These are phyloP conservation scores for Orthosia incerta DNA, from an alignment of 2,888 invertebrate species.

Conservation along the genomic window DNA sequence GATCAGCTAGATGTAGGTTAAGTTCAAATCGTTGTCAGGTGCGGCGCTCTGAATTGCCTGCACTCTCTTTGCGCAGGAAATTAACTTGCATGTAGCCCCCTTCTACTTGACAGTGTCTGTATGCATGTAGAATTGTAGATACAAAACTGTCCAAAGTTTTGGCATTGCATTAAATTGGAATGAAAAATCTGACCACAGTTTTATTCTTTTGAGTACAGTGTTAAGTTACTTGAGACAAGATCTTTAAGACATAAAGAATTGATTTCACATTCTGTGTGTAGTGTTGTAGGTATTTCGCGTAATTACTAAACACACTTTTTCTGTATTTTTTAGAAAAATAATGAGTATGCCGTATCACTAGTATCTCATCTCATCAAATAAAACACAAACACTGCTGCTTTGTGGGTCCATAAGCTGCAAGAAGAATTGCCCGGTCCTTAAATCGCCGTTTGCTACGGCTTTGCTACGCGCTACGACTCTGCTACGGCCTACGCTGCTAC, in stretches of 20 bases:
- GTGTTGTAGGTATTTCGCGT: no score
- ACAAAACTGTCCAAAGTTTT: background rate
- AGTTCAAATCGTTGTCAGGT: constrained; percentile 14
- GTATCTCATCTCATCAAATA: no score
- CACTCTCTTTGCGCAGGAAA: constrained; percentile 17
- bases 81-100: constrained; percentile 4
- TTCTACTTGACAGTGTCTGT: background rate
- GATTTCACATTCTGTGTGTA: no score
- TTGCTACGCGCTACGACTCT: constrained; percentile 39
- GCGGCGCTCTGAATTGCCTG: constrained; percentile 20
- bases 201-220: background rate
- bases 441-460: background rate
- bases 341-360: no score
- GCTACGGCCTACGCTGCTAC: constrained; percentile 44
- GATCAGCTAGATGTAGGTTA: background rate
- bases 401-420: no score
- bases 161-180: background rate
- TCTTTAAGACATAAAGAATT: no score
- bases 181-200: background rate
- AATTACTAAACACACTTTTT: no score
- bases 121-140: background rate
- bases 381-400: background rate
- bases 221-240: no score
- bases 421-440: background rate
- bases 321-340: no score